phyloP scores from a whole-genome alignment of 2,113 vertebrate genomes.

The Prolemur simus region DNA sequence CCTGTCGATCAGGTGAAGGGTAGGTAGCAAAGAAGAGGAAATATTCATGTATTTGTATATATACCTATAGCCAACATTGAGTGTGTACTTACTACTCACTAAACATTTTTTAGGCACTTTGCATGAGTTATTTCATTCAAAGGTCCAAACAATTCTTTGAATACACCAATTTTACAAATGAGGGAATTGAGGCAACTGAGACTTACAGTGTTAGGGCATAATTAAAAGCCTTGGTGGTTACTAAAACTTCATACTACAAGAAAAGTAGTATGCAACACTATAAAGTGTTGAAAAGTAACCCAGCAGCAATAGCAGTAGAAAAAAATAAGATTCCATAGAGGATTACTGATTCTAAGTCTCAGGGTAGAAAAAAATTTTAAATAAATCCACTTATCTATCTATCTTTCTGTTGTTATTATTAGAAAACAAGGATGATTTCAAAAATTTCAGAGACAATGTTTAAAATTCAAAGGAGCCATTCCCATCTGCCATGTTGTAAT shows the following conservation, averaged over 20 bases:
- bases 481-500: background rate
- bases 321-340: background rate
- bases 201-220: too few relatives aligned
- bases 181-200: background rate
- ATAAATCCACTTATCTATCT: background rate
- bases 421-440: background rate
- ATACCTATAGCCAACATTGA: background rate
- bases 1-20: background rate
- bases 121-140: background rate
- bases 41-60: background rate
- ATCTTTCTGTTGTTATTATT: background rate
- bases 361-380: background rate
- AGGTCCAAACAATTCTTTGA: background rate
- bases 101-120: background rate
- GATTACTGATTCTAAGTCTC: background rate
- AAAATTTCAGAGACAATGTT: background rate
- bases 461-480: background rate
- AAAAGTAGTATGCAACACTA: background rate
- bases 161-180: background rate
- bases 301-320: background rate
- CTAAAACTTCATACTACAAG: background rate
- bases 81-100: background rate
- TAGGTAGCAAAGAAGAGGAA: background rate
- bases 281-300: background rate
- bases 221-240: background rate